Evolutionary conservation across 2,797 vertebrate genomes (phyloP).

Genomic region (Aphelocoma californica): DNA sequence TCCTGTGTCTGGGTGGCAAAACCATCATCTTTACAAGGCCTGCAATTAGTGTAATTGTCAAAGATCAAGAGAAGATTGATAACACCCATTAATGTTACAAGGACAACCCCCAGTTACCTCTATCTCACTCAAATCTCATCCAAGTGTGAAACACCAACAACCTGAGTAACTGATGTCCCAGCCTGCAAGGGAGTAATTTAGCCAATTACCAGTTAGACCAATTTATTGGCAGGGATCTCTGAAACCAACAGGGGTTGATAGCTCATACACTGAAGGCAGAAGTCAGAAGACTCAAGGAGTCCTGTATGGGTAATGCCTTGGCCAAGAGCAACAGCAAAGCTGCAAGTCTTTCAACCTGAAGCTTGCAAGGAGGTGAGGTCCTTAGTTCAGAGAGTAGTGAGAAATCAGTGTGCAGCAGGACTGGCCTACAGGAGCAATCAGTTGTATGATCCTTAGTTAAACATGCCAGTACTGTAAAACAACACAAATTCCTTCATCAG

Average conservation of each 20-base stretch:
- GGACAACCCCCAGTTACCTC: neutral
- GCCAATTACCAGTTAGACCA: neutral
- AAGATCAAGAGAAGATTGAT: neutral
- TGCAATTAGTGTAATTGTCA: neutral
- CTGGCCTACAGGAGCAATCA: neutral
- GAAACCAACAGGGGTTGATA: neutral
- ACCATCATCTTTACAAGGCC: neutral
- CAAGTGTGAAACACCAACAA: neutral
- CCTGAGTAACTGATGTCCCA: neutral
- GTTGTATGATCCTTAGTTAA: neutral
- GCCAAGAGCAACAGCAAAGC: neutral
- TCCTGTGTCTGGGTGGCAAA: neutral
- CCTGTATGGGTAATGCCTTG: neutral
- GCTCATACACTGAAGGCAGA: neutral
- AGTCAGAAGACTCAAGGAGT: neutral
- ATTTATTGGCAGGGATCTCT: neutral
- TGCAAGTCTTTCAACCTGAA: neutral
- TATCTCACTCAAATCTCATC: neutral
- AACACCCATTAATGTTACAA: neutral
- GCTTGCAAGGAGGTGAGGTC: neutral
- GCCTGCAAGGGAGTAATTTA: neutral
- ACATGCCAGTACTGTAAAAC: neutral
- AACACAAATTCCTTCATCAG: slow-evolving; percentile 33
- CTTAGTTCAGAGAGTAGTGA: neutral
- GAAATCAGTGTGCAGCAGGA: neutral